Evolutionary conservation across 1,140 invertebrate species (phyloP).

Genomic region (Tetraneura akinire): DNA sequence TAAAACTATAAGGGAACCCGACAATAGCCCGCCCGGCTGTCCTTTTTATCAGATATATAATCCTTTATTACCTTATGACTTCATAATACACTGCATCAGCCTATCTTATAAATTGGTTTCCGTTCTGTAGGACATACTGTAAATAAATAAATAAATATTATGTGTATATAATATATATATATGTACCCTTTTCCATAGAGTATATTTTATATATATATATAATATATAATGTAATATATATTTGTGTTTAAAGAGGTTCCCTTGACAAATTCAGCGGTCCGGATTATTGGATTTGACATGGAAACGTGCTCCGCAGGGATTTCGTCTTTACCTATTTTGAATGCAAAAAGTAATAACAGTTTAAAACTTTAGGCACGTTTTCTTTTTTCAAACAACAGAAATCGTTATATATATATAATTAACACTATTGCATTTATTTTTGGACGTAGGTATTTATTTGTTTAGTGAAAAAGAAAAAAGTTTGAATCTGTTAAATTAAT

Average conservation of each 20-base stretch:
- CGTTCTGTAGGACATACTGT: conserved; percentile 11
- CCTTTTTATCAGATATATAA: conserved; percentile 40
- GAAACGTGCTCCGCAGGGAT: conserved; percentile 32
- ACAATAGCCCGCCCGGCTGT: conserved; percentile 34
- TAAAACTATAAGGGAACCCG: conserved; percentile 31
- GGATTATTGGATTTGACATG: conserved; percentile 48
- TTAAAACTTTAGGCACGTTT: conserved; percentile 38
- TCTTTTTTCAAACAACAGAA: background rate
- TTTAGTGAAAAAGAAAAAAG: background rate
- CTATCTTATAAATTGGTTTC: conserved; percentile 16
- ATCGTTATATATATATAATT: no score
- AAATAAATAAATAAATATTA: background rate
- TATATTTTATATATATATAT: no score
- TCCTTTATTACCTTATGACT: conserved; percentile 48
- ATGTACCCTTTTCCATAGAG: background rate
- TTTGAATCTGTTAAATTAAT: background rate
- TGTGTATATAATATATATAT: no score
- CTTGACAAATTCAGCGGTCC: conserved; percentile 2
- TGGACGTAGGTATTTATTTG: background rate
- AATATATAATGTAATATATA: no score
- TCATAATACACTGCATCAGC: background rate
- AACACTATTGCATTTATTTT: conserved; percentile 23
- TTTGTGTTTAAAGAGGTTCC: conserved; percentile 16
- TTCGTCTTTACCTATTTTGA: conserved; percentile 19
- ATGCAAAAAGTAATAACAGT: conserved; percentile 28